Evolutionary conservation across 2,113 vertebrate species (phyloP).

Genomic region (Cyanoliseus patagonus): DNA sequence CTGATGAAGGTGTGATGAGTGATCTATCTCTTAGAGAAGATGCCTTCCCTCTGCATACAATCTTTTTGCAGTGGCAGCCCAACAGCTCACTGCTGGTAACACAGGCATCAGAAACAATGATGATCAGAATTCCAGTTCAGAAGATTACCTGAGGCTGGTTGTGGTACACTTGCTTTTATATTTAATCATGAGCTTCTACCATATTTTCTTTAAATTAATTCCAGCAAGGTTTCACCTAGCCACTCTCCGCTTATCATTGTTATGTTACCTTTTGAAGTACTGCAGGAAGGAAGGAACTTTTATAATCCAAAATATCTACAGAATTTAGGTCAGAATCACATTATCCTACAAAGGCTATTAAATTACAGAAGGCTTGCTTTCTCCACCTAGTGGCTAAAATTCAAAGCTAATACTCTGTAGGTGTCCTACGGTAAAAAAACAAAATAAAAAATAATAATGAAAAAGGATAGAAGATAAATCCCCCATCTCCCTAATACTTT

Average conservation of each 20-base stretch:
- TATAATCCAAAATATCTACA: not conserved
- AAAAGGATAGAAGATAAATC: not conserved
- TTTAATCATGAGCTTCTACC: not conserved
- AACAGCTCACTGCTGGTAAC: not conserved
- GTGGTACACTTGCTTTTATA: not conserved
- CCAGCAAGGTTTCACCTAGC: not conserved
- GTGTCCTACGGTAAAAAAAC: not conserved
- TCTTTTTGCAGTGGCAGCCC: not conserved
- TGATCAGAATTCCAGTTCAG: not conserved
- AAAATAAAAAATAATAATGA: not conserved
- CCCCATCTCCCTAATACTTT: not conserved
- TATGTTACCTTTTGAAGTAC: not conserved
- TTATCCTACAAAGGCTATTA: not conserved
- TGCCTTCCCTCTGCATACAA: rapidly evolving
- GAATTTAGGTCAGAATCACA: conserved; percentile 52
- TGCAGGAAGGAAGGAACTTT: not conserved
- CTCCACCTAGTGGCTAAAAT: conserved; percentile 75
- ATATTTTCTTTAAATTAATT: not conserved
- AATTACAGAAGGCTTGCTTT: conserved; percentile 72
- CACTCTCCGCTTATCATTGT: not conserved
- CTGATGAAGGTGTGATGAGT: not conserved
- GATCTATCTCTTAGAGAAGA: not conserved
- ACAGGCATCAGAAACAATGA: not conserved
- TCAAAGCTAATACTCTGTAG: not conserved
- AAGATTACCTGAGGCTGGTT: not conserved